phyloP scores from a whole-genome alignment of 2,888 invertebrate species.

The Flabesymbios commensalis region DNA sequence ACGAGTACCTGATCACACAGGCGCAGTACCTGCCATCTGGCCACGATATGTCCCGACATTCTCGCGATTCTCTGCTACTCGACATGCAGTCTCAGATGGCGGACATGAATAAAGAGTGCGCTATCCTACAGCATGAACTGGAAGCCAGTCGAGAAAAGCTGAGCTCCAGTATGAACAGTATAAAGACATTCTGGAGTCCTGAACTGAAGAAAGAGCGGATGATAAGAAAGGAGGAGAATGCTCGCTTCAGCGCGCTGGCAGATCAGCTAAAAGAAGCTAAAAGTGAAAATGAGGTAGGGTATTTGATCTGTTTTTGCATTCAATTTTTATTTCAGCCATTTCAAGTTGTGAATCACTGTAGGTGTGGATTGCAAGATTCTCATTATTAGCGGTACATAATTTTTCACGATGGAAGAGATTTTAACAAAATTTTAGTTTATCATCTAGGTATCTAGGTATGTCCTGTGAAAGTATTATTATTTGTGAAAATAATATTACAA shows the following conservation, averaged over 20 bases:
- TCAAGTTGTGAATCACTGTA: too few species aligned
- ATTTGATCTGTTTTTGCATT: background rate
- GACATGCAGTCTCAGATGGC: conserved; percentile 76
- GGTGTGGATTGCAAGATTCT: too few species aligned
- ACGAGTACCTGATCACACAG: conserved; percentile 27
- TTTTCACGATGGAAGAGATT: too few species aligned
- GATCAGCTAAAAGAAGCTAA: conserved; percentile 79
- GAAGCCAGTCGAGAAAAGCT: conserved; percentile 91
- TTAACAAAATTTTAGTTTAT: too few species aligned
- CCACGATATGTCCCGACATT: conserved; percentile 9
- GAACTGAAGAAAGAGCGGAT: conserved; percentile 98
- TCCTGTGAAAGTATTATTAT: too few species aligned
- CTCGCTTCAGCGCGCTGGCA: conserved; percentile 93
- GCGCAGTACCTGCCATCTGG: conserved; percentile 20
- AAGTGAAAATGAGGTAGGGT: conserved; percentile 23
- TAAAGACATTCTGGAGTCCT: conserved; percentile 99
- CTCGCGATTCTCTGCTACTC: conserved; percentile 51
- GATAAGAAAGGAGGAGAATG: conserved; percentile 94
- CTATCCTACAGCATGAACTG: conserved; percentile 67
- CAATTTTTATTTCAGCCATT: too few species aligned
- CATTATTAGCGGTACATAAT: too few species aligned
- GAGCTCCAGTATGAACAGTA: conserved; percentile 98
- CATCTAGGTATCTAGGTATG: too few species aligned
- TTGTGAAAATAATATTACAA: too few species aligned
- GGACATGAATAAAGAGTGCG: conserved; percentile 90